phyloP scores from a whole-genome alignment of 2,113 vertebrate species.

The Tylochromis polylepis region DNA sequence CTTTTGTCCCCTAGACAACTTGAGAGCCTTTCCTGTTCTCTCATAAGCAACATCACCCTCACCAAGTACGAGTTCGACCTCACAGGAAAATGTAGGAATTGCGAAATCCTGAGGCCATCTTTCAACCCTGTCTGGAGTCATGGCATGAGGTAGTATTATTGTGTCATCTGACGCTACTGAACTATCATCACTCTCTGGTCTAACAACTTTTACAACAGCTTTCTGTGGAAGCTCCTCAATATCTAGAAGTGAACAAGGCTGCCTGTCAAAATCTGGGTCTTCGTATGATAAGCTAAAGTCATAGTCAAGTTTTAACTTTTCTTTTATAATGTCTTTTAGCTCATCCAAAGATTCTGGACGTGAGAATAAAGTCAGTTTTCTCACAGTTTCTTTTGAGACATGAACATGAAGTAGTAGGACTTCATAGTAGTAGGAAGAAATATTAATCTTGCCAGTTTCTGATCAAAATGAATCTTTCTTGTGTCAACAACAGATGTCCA shows the following conservation, averaged over 20 bases:
- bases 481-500: background rate
- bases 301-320: background rate
- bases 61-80: background rate
- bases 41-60: background rate
- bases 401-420: background rate
- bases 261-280: constrained; percentile 21
- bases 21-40: background rate
- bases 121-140: background rate
- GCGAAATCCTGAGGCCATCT: background rate
- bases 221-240: constrained; percentile 29
- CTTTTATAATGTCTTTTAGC: background rate
- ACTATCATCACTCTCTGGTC: constrained; percentile 8
- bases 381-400: background rate
- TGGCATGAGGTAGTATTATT: background rate
- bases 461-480: background rate
- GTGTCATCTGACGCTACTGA: constrained; percentile 23
- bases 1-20: background rate
- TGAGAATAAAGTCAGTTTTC: background rate
- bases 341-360: background rate
- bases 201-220: background rate
- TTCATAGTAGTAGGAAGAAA: too few relatives aligned
- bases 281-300: background rate
- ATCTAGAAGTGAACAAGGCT: constrained; percentile 1
- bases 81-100: background rate
- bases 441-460: background rate